These are phyloP conservation scores for Netelia inedita DNA, from an alignment of 2,888 invertebrate genomes.

Conservation along the genomic window DNA sequence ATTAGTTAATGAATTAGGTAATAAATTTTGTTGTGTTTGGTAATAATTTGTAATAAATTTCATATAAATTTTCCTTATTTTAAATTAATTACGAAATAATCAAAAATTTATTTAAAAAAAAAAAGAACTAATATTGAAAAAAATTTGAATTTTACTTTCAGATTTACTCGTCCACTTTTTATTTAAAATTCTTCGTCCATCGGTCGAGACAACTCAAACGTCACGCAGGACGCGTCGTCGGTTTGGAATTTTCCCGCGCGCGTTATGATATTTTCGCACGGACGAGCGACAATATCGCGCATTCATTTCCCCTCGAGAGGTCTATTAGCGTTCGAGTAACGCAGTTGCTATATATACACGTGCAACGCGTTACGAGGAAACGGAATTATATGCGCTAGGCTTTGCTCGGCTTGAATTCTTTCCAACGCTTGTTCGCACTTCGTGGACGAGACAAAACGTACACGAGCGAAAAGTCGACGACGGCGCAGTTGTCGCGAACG, in stretches of 20 bases:
- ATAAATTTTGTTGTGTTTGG: too few relatives aligned
- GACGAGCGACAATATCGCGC: slow-evolving; percentile 48
- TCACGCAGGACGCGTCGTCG: slow-evolving; percentile 4
- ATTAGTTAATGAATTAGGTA: too few relatives aligned
- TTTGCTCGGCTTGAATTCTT: slow-evolving; percentile 30
- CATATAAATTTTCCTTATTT: too few relatives aligned
- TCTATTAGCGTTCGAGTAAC: background rate
- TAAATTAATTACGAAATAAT: too few relatives aligned
- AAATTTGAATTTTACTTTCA: background rate
- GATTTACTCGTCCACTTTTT: background rate
- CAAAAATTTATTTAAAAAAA: too few relatives aligned
- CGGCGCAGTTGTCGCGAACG: slow-evolving; percentile 9
- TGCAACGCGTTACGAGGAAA: background rate
- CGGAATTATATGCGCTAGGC: background rate
- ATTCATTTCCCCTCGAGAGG: slow-evolving; percentile 35
- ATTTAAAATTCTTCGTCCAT: background rate
- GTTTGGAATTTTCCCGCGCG: slow-evolving; percentile 34
- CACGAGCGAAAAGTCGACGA: background rate
- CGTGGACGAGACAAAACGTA: slow-evolving; percentile 15
- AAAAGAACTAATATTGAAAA: too few relatives aligned
- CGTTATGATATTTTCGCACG: slow-evolving; percentile 15
- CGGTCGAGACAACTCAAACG: background rate
- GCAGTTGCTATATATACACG: too few relatives aligned
- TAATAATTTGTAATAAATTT: too few relatives aligned
- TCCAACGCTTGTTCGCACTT: slow-evolving; percentile 29